Percentiles rank a stretch among this genome's conserved stretches.
Conservation (phyloP, 2,888 invertebrate genomes). For the Erebia palarica region DNA sequence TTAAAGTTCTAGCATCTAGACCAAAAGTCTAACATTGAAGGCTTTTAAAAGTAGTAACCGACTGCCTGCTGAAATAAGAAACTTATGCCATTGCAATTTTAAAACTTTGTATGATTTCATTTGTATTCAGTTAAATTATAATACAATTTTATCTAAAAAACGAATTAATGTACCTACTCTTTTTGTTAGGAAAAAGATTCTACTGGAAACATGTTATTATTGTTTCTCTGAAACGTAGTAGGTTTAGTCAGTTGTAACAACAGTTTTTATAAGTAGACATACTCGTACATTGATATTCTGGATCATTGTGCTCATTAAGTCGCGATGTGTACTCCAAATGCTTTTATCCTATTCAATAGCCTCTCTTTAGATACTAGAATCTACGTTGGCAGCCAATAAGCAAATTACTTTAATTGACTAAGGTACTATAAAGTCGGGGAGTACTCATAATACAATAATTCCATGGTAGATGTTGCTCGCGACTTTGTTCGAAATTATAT, state of each 20-base stretch:
- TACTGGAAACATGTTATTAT: not conserved
- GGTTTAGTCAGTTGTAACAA: not conserved
- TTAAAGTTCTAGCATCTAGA: too few relatives aligned
- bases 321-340: slow-evolving; percentile 6
- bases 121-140: too few relatives aligned
- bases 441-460: slow-evolving; percentile 37
- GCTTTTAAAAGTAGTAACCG: too few relatives aligned
- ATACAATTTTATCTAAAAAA: too few relatives aligned
- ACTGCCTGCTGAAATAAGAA: too few relatives aligned
- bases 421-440: slow-evolving; percentile 24
- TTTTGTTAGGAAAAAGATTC: not conserved
- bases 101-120: too few relatives aligned
- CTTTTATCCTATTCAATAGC: slow-evolving; percentile 4
- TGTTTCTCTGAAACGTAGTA: not conserved
- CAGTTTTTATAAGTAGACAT: not conserved
- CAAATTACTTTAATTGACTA: slow-evolving; percentile 31
- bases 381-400: slow-evolving; percentile 21
- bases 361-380: not conserved
- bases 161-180: too few relatives aligned
- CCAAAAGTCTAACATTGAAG: too few relatives aligned
- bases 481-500: not conserved
- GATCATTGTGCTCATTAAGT: slow-evolving; percentile 14
- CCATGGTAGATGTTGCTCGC: not conserved
- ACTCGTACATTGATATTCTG: not conserved
- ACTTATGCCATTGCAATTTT: too few relatives aligned